phyloP scores from a whole-genome alignment of 2,888 invertebrate species.

The Drosophila koepferae region DNA sequence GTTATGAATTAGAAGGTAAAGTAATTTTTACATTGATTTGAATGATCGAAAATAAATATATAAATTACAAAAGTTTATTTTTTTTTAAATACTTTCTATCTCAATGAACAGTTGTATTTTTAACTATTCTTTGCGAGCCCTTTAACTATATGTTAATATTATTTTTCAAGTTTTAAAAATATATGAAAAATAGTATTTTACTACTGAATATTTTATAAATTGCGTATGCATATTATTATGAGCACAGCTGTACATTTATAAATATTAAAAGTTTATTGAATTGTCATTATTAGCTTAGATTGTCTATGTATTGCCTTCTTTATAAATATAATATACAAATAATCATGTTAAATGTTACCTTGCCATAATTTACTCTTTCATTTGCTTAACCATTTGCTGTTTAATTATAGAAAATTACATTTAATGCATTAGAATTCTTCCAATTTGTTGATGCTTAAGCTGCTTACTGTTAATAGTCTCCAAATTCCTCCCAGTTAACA shows the following conservation, averaged over 20 bases:
- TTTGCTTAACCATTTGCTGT: background rate
- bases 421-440: background rate
- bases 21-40: conserved; percentile 12
- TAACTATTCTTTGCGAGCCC: no score
- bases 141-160: no score
- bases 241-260: background rate
- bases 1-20: conserved; percentile 17
- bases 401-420: background rate
- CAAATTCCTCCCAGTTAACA: background rate
- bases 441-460: conserved; percentile 2
- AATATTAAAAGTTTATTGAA: background rate
- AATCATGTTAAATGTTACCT: background rate
- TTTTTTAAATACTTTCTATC: no score
- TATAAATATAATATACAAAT: background rate
- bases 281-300: background rate
- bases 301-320: background rate
- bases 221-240: no score
- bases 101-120: no score
- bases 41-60: background rate
- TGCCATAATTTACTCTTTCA: background rate
- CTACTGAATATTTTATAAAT: no score
- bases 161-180: no score
- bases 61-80: background rate
- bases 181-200: no score
- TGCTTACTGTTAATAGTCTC: conserved; percentile 5